Evolutionary conservation across 2,888 invertebrate species (phyloP), one percentile per base, ranked within the genome.

Genomic region (Diarsia brunnea): DNA sequence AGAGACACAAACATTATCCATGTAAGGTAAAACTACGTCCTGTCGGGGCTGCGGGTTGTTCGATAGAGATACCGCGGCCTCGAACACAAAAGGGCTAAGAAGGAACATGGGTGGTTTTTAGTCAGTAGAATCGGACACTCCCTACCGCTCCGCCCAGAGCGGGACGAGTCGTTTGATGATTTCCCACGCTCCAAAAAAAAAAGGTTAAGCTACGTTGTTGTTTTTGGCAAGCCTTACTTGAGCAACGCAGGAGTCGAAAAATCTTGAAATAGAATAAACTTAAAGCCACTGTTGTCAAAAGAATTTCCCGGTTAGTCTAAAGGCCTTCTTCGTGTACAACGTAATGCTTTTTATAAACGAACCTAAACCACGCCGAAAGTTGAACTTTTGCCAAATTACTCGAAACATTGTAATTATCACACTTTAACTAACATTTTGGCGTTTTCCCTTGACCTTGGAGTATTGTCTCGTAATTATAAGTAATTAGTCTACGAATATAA

Each of bases 401-500:
- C 67, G 47, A 68, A 74, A 83, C 70, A 69, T 74, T 78, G 84
- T 78, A 85, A 84, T 79, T 73, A 78, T 79, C 66, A 77, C 67
- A 76, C 75, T 81, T 82, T 75, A 85, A 79, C 79, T 79, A 84
- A 67, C 84, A 84, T 82, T 84, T 86, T 84, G 86, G 71, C 87
- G 45, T 64, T 76, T 80, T 76, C 73, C 80, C 82, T 85, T 84
- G 78, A 81, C 90, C 90, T 91, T 86, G 87, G 21, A 61, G 71
- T 76, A 78, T 83, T 88, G 82, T 81, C 85, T 89, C 81, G 84
- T 89, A 89, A 91, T 89, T 88, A 86, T 80, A 87, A 89, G 84
- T 89, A 91, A 91, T 92, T 91, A 89, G 88, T 86, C 72, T 74
- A 75, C 81, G 77, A 84, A 88, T 90, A 89, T 88, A 90, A 81